These are phyloP conservation scores for Patella depressa DNA, from an alignment of 2,888 invertebrate genomes.

Conservation along the genomic window DNA sequence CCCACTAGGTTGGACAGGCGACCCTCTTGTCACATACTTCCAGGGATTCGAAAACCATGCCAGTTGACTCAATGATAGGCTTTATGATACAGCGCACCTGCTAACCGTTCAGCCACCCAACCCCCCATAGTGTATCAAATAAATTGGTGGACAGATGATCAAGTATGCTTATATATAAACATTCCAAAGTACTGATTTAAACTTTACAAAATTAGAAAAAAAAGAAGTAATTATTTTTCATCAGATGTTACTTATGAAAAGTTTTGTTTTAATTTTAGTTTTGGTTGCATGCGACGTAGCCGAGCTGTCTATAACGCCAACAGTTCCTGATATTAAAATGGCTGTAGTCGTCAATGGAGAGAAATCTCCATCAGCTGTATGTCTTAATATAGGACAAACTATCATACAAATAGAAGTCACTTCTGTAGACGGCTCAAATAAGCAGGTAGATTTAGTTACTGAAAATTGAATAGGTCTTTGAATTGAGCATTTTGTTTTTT, in stretches of 20 bases:
- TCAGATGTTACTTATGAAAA: no score
- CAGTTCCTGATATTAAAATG: constrained; percentile 63
- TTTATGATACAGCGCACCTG: no score
- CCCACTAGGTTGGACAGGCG: no score
- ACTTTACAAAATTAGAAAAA: background rate
- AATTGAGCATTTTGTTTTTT: no score
- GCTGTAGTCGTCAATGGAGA: constrained; percentile 55
- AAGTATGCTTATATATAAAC: background rate
- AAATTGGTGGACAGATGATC: background rate
- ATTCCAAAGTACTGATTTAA: background rate
- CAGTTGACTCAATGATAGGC: no score
- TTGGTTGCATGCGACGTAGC: constrained; percentile 57
- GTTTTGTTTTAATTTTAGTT: constrained; percentile 44
- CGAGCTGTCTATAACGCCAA: constrained; percentile 53
- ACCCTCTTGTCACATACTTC: no score
- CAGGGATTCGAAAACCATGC: no score
- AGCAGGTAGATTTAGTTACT: constrained; percentile 51
- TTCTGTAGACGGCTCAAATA: constrained; percentile 67
- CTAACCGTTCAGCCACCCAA: no score
- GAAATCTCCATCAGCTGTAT: constrained; percentile 49
- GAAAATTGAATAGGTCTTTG: background rate
- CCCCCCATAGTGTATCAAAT: no score
- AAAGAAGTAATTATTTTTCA: background rate
- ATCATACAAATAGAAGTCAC: constrained; percentile 60
- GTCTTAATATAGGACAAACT: constrained; percentile 65